Conservation (phyloP, 2,797 vertebrate genomes). For the Crenuchus spilurus region DNA sequence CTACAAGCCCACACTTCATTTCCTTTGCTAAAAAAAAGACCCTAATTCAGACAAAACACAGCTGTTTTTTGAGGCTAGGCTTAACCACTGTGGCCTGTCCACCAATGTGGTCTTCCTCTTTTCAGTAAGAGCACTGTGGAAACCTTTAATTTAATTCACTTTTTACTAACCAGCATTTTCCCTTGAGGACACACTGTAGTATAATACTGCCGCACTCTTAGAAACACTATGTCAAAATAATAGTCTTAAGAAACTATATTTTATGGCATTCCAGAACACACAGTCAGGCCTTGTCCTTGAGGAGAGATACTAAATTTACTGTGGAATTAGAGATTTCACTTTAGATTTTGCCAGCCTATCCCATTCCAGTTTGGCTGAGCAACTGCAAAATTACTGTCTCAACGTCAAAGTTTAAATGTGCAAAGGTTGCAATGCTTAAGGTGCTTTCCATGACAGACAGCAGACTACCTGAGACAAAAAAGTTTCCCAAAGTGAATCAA, state of each 20-base stretch:
- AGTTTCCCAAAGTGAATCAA: constrained; percentile 4
- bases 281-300: constrained; percentile 21
- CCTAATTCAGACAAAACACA: constrained; percentile 64
- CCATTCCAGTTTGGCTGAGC: not conserved
- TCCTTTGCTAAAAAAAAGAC: constrained; percentile 64
- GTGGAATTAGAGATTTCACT: constrained; percentile 38
- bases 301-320: constrained; percentile 28
- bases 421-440: not conserved
- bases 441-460: constrained; percentile 2
- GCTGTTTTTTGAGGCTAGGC: constrained; percentile 58
- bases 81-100: constrained; percentile 67
- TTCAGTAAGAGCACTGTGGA: constrained; percentile 53
- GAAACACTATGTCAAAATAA: constrained; percentile 45
- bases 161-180: constrained; percentile 54
- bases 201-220: constrained; percentile 29
- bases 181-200: constrained; percentile 32
- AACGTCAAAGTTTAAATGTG: not conserved
- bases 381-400: constrained; percentile 3
- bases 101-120: constrained; percentile 69
- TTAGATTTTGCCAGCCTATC: constrained; percentile 12
- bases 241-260: constrained; percentile 22
- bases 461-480: not conserved
- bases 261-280: constrained; percentile 36
- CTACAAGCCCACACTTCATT: constrained; percentile 61
- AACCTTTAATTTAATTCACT: constrained; percentile 65